phyloP scores from a whole-genome alignment of 2,113 vertebrate genomes.

The Syngnathoides biaculeatus region DNA sequence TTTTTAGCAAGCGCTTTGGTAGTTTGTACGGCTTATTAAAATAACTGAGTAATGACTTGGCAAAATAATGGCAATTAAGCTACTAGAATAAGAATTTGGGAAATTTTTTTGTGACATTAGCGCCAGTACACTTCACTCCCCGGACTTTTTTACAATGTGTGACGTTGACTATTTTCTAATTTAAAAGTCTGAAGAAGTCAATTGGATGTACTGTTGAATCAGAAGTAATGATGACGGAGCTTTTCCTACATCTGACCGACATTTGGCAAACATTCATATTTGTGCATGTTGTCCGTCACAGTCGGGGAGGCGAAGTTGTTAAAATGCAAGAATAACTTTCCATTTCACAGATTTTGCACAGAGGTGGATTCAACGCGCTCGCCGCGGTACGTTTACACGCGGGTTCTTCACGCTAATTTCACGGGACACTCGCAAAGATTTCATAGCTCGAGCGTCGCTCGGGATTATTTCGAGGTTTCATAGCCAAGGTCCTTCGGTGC shows the following conservation, averaged over 20 bases:
- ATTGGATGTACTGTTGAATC: slow-evolving; percentile 3
- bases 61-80: too few relatives aligned
- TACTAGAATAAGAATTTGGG: too few relatives aligned
- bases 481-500: neutral
- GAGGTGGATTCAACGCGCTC: neutral
- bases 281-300: slow-evolving; percentile 5
- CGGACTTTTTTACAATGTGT: neutral
- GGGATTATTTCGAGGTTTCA: neutral
- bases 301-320: neutral
- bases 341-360: neutral
- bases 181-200: neutral
- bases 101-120: too few relatives aligned
- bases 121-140: too few relatives aligned
- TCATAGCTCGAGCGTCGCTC: neutral
- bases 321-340: slow-evolving; percentile 3
- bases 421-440: neutral
- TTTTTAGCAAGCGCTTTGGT: too few relatives aligned
- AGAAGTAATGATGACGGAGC: slow-evolving; percentile 6
- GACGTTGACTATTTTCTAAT: neutral
- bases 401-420: neutral
- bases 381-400: neutral
- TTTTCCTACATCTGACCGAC: neutral
- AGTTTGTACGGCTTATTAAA: too few relatives aligned
- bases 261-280: slow-evolving; percentile 7
- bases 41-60: too few relatives aligned